phyloP scores from a whole-genome alignment of 2,113 vertebrate genomes.

The Miniopterus natalensis region DNA sequence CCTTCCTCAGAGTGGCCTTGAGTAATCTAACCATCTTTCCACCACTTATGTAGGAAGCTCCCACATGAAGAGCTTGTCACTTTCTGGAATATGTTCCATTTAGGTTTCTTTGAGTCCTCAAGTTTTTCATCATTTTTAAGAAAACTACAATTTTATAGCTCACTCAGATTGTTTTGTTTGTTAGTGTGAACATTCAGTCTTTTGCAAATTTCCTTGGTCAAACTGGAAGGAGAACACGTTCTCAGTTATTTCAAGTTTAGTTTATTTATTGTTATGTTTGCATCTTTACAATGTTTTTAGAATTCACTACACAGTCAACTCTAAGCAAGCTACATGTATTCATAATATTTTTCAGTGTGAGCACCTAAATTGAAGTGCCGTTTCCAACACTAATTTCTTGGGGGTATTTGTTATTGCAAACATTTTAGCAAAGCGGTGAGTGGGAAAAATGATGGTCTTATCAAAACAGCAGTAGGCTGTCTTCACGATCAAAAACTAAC shows the following conservation, averaged over 20 bases:
- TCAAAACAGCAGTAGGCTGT: background rate
- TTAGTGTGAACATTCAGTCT: background rate
- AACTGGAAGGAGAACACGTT: background rate
- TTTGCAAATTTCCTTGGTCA: background rate
- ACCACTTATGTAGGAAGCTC: background rate
- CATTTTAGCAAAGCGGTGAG: background rate
- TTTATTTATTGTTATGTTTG: background rate
- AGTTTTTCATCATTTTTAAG: background rate
- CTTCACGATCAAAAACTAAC: background rate
- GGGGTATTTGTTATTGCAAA: background rate
- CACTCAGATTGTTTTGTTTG: background rate
- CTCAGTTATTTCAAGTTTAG: background rate
- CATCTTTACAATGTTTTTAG: background rate
- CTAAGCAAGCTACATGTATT: background rate
- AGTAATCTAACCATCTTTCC: background rate
- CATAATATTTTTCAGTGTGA: background rate
- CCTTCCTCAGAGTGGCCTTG: background rate
- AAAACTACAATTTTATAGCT: background rate
- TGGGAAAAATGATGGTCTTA: accelerated
- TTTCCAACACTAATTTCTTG: background rate
- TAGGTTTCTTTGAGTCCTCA: background rate
- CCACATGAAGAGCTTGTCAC: background rate
- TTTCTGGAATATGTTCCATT: background rate
- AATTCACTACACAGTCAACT: background rate
- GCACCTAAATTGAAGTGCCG: background rate